Base-by-base conservation (phyloP, 2,113 vertebrate genomes). In the Ginglymostoma cirratum region DNA sequence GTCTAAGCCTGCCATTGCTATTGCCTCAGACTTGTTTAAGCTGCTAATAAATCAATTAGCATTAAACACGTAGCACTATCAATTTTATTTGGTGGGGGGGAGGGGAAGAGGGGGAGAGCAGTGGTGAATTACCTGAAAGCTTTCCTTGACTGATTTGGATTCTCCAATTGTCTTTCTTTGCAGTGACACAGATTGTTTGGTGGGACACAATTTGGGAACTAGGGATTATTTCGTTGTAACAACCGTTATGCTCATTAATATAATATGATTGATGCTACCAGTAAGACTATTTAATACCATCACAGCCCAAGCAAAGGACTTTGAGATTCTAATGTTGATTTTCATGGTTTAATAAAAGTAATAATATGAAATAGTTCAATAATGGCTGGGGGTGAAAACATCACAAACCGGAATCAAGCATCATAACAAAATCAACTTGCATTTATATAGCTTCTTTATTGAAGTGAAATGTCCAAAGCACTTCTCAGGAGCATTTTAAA, bases 31-130 rank as follows among this genome's bases (percentile, higher is more conserved):
- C 98, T 97, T 98, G 97, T 97, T 97, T 97, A 97, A 98, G 97
- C 97, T 98, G 98, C 98, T 98, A 97, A 98, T 98, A 98, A 98
- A 98, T 98, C 98, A 98, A 98, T 98, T 98, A 98, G 97, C 96
- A 97, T 98, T 98, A 97, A 98, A 98, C 97, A 96, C 97, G 97
- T 96, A 96, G 97, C 97, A 83, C 98, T 98, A 98, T 98, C 98
- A 98, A 97, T 98, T 98, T 98, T 98, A 97, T 97, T 52, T 30
- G 72, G 72, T 1, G 24, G 27, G 67, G 12, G 38, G 45, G 48
- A 0, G 67, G 45, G 38, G 5, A 45, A 23, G 21, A 19, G 69
- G 69, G 72, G 27, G 72, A 34, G 27, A 76, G 55, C 15, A 42
- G 12, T 14, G 24, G 30, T 69, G 67, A 69, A 38, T 61, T 94